Base-by-base conservation (phyloP, 2,113 vertebrate genomes). In the Albula goreensis region DNA sequence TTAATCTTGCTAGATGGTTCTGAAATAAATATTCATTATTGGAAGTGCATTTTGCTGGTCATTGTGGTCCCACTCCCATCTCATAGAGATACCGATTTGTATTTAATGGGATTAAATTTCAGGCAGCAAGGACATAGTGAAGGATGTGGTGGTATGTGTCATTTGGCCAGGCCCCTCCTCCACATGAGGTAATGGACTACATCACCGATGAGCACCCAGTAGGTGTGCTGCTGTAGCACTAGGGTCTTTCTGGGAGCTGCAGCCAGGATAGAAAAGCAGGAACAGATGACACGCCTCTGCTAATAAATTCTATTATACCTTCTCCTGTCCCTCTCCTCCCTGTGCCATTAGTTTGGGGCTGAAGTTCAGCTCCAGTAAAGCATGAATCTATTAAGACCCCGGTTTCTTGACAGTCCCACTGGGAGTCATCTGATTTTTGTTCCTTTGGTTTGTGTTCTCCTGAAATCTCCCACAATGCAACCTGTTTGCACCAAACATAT, bases 171-270 rank as follows among this genome's bases (percentile, higher is more conserved):
- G 66, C 56, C 80, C 88, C 89, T 87, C 83, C 74, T 53, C 83
- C 84, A 78, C 86, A 88, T 89, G 88, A 91, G 86, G 89, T 89
- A 86, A 89, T 11, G 83, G 88, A 81, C 85, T 53, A 15, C 6
- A 51, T 77, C 31, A 77, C 22, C 6, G 53, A 25, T 85, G 4
- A 1, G 31, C 70, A 19, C 50, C 86, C 89, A 89, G 84, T 91
- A 90, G 90, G 91, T 50, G 81, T 85, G 90, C 84, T 86, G 93
- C 90, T 88, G 81, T 93, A 94, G 93, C 86, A 86, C 57, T 86
- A 78, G 84, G 79, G 85, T 95, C 94, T 95, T 94, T 95, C 94
- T 94, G 93, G 94, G 91, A 90, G 91, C 82, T 86, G 86, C 74
- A 92, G 90, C 89, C 87, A 85, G 88, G 85, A 86, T 87, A 86